Evolutionary conservation across 2,797 vertebrate genomes (phyloP).

Genomic region (Thaleichthys pacificus): DNA sequence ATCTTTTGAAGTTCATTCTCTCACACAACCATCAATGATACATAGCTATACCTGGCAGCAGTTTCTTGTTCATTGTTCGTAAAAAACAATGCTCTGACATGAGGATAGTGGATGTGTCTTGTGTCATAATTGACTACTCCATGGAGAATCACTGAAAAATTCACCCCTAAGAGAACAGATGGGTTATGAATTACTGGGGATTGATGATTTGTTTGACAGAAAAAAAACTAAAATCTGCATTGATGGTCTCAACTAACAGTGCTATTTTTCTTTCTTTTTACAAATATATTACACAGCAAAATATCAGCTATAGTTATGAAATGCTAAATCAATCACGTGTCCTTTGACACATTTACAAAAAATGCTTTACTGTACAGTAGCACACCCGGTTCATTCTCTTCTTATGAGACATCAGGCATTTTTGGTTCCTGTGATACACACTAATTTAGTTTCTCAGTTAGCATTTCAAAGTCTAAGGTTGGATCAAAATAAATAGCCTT

Average conservation of each 20-base stretch:
- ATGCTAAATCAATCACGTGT: neutral
- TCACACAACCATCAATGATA: neutral
- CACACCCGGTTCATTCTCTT: neutral
- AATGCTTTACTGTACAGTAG: neutral
- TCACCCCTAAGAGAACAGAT: neutral
- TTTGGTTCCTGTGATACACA: neutral
- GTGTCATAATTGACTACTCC: neutral
- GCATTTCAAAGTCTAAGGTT: neutral
- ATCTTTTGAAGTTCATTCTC: neutral
- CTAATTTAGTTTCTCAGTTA: neutral
- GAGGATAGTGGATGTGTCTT: neutral
- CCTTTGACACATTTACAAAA: conserved; percentile 7
- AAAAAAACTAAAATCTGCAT: neutral
- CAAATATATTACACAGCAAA: conserved; percentile 3
- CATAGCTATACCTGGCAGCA: neutral
- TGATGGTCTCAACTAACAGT: neutral
- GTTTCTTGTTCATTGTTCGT: neutral
- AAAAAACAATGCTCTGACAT: neutral
- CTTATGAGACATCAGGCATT: neutral
- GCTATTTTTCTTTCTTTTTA: neutral
- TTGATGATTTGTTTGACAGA: neutral
- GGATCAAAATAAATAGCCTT: neutral
- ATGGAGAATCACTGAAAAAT: neutral
- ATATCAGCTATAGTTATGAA: neutral
- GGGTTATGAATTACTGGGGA: neutral